Evolutionary conservation across 2,888 invertebrate genomes (phyloP), one percentile per base, ranked within the genome.

Genomic region (Eupithecia insigniata): DNA sequence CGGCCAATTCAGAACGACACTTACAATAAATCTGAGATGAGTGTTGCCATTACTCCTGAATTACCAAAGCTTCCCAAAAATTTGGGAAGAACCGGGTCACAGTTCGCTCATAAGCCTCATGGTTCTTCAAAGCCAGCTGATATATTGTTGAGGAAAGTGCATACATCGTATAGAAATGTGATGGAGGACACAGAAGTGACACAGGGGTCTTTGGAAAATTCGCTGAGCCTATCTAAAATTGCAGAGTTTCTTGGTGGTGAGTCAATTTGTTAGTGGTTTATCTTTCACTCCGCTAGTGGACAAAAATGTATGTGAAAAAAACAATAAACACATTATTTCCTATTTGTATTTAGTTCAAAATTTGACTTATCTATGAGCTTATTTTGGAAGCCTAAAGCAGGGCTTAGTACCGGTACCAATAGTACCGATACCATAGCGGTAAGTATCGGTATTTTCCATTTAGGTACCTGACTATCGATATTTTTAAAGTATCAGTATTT

Each of bases 141-240:
- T 77, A 79, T 90, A 14, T 78, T 91, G 71, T 71, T 89, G 1
- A 88, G 87, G 73, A 89, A 87, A 60, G 75, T 92, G 26, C 86
- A 88, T 2, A 82, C 89, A 0, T 88, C 89, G 0, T 1, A 72
- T 90, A 32, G 82, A 82, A 62, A 66, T 87, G 43, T 81, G 1
- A 77, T 80, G 1, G 91, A 91, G 16, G 92, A 93, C 30, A 89
- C 79, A 1, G 91, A 91, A 16, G 92, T 92, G 30, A 89, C 79
- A 4, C 76, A 74, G n/a, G 75, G 73, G 3, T 77, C 79, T 0
- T 66, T 75, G 0, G 92, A 92, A 43, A 88, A 89, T 80, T 93
- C 93, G 2, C 78, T 93, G 30, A 93, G 92, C 75, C 85, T 93
- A 75, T 93, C 93, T 0, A 91, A 88, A 78, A 93, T 94, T 80